phyloP scores from a whole-genome alignment of 53 echinoderm and acorn worm genomes.

The Astropecten irregularis region DNA sequence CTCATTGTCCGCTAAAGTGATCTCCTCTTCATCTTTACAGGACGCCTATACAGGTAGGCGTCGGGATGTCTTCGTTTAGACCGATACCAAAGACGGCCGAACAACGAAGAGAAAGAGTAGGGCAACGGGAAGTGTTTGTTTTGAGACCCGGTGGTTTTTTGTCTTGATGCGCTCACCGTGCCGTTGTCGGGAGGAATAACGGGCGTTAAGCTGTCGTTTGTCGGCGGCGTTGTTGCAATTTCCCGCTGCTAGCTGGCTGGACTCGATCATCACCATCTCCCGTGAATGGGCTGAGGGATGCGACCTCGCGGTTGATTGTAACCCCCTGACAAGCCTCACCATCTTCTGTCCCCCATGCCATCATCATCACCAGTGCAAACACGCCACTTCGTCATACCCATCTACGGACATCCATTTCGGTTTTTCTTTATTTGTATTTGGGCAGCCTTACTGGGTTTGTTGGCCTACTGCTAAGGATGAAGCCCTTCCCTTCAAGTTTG shows the following conservation, averaged over 20 bases:
- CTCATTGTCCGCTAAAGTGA: slow-evolving; percentile 23
- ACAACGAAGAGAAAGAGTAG: slow-evolving; percentile 3
- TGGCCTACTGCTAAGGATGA: too few relatives aligned
- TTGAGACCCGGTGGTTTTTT: neutral
- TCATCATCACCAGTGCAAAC: too few relatives aligned
- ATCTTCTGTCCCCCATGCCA: too few relatives aligned
- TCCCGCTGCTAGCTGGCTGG: neutral
- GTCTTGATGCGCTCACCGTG: neutral
- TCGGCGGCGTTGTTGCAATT: neutral
- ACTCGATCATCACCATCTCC: too few relatives aligned
- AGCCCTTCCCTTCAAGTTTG: too few relatives aligned
- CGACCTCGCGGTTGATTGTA: too few relatives aligned
- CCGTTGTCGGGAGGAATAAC: slow-evolving; percentile 30
- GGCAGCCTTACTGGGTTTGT: too few relatives aligned
- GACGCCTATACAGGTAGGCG: neutral
- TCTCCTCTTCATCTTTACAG: neutral
- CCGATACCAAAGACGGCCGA: neutral
- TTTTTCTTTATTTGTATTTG: too few relatives aligned
- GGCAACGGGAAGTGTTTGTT: neutral
- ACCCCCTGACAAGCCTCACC: too few relatives aligned
- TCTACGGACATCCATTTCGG: too few relatives aligned
- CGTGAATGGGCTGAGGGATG: too few relatives aligned
- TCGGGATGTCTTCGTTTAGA: slow-evolving; percentile 9
- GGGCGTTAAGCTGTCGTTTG: slow-evolving; percentile 2
- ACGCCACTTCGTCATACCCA: too few relatives aligned